Evolutionary conservation across 2,888 invertebrate species (phyloP), one percentile per base, ranked within the genome.

Genomic region (Marronus borbonicus): DNA sequence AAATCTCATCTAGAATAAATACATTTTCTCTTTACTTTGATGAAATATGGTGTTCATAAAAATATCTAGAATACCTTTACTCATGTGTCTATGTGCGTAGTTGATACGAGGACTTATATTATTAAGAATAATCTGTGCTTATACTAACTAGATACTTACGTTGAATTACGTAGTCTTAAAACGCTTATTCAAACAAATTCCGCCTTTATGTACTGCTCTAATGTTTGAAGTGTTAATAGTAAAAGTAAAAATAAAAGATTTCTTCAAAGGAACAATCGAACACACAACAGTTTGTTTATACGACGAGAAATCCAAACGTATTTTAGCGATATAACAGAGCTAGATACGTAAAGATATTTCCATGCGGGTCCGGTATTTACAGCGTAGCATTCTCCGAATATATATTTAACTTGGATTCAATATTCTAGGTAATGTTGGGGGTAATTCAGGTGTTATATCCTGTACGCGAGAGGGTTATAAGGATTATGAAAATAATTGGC

Each of bases 401-500:
- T 62, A 31, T 62, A 31, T 28, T 24, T 14, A 24, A 10, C 4
- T 2, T 62, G 1, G 14, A 62, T 62, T 24, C 31, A 62, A 10
- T 62, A 62, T 62, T 4, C 62, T 31, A 2, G 10, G 1, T 20
- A 24, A 17, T 60, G 14, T 12, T 31, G 8, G 31, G 31, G 10
- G 62, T 62, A 62, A 31, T 62, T 62, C 28, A 62, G 10, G 62
- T 28, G 4, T 62, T 28, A 8, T 62, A 28, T 62, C 7, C 17
- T 55, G 55, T 55, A 55, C 20, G 4, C 28, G 31, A 24, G n/a
- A 12, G 31, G n/a, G 8, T 8, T 49, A 49, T 49, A 17, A 3
- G 49, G 69, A 69, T 52, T 69, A 70, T 44, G 17, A 49, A 66
- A 52, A 70, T 70, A 70, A 70, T 70, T 70, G 55, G 55, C 31